Base-by-base conservation (phyloP, 2,888 invertebrate species). In the Lycaena phlaeas region DNA sequence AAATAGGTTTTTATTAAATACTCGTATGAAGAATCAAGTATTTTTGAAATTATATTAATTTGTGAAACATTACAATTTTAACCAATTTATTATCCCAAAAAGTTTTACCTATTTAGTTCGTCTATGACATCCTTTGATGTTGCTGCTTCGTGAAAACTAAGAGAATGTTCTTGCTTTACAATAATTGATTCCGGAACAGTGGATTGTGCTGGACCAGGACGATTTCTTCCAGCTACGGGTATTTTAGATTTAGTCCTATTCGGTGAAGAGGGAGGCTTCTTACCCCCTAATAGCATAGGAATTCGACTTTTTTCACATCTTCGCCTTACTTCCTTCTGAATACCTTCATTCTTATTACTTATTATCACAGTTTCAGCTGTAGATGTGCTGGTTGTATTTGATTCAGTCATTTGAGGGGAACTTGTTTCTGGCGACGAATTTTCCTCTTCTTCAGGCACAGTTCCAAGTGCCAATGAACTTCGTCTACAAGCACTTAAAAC, bases 41-140 rank as follows among this genome's bases (percentile, higher is more conserved):
- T n/a, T n/a, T n/a, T n/a, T n/a, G n/a, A n/a, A n/a, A n/a, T n/a
- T n/a, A n/a, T n/a, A n/a, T n/a, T n/a, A n/a, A n/a, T n/a, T n/a
- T n/a, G n/a, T n/a, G n/a, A n/a, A n/a, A n/a, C n/a, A n/a, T n/a
- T n/a, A n/a, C n/a, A n/a, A n/a, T n/a, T n/a, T n/a, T n/a, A n/a
- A n/a, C n/a, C n/a, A n/a, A n/a, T n/a, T n/a, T n/a, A n/a, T n/a
- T n/a, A n/a, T n/a, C n/a, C 3, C 17, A n/a, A n/a, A 18, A 18
- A 18, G 18, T 18, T 37, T 59, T 44, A 81, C 85, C 85, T 86
- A 63, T 92, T 91, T 11, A 92, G 76, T 59, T 91, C 91, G 56
- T 92, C 91, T 52, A 92, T 91, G 40, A 92, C 90, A 62, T 92
- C 91, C 61, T 91, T 91, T 29, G 91, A 91, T 26, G 91, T 90